phyloP scores from a whole-genome alignment of 2,113 vertebrate genomes.

The Trichomycterus rosablanca region DNA sequence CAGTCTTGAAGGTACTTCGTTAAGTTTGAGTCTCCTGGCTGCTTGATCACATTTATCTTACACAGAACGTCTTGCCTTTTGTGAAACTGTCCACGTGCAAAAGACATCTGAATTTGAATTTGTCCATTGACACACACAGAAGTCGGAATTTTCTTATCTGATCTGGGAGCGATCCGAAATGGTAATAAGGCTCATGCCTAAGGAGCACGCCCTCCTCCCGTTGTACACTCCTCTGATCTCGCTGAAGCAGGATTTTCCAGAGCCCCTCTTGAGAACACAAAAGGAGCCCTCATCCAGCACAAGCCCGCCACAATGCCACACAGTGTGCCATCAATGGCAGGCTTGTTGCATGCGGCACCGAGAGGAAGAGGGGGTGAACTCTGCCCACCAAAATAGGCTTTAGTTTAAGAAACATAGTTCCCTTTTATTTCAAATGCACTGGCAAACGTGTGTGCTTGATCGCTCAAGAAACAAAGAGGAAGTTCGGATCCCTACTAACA shows the following conservation, averaged over 20 bases:
- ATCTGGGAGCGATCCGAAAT: neutral
- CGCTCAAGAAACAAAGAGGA: slow-evolving; percentile 6
- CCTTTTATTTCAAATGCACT: neutral
- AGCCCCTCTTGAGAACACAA: slow-evolving; percentile 39
- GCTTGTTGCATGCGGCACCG: slow-evolving; percentile 39
- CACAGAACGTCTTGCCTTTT: too few species aligned
- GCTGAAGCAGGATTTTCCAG: slow-evolving; percentile 13
- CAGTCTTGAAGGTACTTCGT: too few species aligned
- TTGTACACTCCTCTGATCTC: slow-evolving; percentile 23
- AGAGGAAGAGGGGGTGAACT: neutral
- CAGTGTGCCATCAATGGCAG: slow-evolving; percentile 47
- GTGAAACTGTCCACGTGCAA: too few species aligned
- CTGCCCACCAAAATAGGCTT: slow-evolving; percentile 3
- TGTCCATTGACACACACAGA: neutral
- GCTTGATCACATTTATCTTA: too few species aligned
- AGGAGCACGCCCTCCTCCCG: slow-evolving; percentile 14
- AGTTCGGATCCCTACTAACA: neutral
- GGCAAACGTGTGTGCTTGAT: slow-evolving; percentile 1
- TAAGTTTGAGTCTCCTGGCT: too few species aligned
- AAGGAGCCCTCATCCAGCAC: slow-evolving; percentile 38
- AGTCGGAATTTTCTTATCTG: neutral
- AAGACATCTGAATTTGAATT: too few species aligned
- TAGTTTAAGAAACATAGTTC: neutral
- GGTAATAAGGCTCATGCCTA: neutral
- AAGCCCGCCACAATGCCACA: slow-evolving; percentile 40